Conservation (phyloP, 2,113 vertebrate species). For the Oncorhynchus keta region DNA sequence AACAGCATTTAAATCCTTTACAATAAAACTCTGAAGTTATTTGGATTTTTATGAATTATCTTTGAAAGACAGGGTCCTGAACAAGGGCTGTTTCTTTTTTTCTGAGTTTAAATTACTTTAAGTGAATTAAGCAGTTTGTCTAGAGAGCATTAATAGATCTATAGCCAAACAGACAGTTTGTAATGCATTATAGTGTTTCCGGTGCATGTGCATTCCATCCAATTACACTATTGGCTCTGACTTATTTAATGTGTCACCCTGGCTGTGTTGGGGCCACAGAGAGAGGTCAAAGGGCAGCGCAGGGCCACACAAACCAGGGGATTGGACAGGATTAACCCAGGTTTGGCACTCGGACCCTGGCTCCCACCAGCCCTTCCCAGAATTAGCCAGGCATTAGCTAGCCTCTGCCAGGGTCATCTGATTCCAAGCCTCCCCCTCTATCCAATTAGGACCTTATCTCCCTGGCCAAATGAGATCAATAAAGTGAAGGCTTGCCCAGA, state of each 20-base stretch:
- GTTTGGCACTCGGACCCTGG: conserved; percentile 53
- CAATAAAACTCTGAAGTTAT: no score
- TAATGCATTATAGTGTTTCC: no score
- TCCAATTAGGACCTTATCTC: conserved; percentile 85
- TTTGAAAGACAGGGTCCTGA: no score
- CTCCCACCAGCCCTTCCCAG: conserved; percentile 56
- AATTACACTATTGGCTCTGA: conserved; percentile 39
- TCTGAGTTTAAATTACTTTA: no score
- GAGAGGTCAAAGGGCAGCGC: conserved; percentile 47
- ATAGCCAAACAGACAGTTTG: no score
- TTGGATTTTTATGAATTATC: no score
- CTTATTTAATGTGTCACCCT: conserved; percentile 29
- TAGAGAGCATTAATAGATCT: no score
- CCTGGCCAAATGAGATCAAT: conserved; percentile 76
- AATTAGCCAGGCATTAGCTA: conserved; percentile 67
- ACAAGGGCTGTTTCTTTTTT: no score
- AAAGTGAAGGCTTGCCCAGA: conserved; percentile 55
- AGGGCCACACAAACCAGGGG: conserved; percentile 53
- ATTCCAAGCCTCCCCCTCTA: conserved; percentile 69
- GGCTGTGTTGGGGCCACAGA: conserved; percentile 41
- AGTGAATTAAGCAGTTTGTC: no score
- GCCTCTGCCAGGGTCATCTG: conserved; percentile 69
- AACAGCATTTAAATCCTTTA: no score
- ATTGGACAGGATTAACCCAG: conserved; percentile 53
- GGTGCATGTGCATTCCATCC: conserved; percentile 1